Percentiles rank a stretch among this genome's conserved stretches.
phyloP scores from a whole-genome alignment of 2,113 vertebrate genomes.

The Apteryx owenii region DNA sequence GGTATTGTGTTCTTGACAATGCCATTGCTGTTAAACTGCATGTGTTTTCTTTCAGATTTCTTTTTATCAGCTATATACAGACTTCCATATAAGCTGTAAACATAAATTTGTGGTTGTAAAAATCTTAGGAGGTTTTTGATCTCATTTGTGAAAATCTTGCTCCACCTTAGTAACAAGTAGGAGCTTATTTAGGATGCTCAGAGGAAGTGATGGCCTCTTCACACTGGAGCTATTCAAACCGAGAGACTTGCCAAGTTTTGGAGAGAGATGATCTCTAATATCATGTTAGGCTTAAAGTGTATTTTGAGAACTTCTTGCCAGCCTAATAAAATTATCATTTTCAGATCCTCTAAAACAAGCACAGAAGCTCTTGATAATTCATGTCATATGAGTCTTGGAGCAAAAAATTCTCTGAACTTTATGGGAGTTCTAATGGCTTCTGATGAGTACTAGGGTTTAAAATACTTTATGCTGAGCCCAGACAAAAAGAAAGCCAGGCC shows the following conservation, averaged over 20 bases:
- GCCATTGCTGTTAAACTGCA: not conserved
- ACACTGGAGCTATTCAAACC: not conserved
- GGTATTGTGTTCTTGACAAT: not conserved
- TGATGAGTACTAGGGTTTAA: not conserved
- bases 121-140: not conserved
- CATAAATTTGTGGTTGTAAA: not conserved
- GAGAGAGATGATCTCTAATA: not conserved
- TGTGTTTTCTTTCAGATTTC: not conserved
- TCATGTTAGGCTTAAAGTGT: not conserved
- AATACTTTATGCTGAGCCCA: not conserved
- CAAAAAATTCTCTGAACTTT: not conserved
- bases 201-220: not conserved
- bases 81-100: not conserved
- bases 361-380: not conserved
- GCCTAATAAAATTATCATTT: not conserved
- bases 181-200: not conserved
- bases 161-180: not conserved
- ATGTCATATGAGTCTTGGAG: not conserved
- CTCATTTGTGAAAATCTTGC: not conserved
- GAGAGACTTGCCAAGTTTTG: not conserved
- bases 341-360: not conserved
- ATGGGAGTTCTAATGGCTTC: not conserved
- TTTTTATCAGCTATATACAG: not conserved
- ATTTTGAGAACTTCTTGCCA: not conserved
- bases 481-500: not conserved